Evolutionary conservation across 2,113 vertebrate species (phyloP).

Genomic region (Caretta caretta): DNA sequence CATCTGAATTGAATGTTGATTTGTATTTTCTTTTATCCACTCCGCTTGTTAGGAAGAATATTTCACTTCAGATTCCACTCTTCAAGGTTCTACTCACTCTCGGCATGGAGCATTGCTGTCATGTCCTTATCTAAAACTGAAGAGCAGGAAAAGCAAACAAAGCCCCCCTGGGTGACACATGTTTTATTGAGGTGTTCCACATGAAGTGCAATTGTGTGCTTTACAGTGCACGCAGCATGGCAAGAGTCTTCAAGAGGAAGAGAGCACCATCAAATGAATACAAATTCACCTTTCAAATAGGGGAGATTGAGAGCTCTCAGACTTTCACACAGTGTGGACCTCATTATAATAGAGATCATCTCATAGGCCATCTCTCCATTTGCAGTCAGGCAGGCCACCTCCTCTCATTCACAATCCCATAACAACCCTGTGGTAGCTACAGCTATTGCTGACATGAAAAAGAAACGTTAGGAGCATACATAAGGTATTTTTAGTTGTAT

Average conservation of each 20-base stretch:
- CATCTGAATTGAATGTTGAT: constrained; percentile 77
- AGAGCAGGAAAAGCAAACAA: constrained; percentile 76
- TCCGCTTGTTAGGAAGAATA: constrained; percentile 73
- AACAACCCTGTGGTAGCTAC: constrained; percentile 34
- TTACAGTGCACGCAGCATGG: constrained; percentile 60
- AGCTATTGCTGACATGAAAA: constrained; percentile 17
- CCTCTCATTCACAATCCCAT: neutral
- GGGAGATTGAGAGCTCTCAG: constrained; percentile 56
- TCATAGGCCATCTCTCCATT: constrained; percentile 32
- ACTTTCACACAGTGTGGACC: constrained; percentile 15
- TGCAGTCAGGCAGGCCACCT: constrained; percentile 40
- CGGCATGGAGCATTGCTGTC: constrained; percentile 61
- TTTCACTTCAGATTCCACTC: constrained; percentile 74
- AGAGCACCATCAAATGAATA: constrained; percentile 70
- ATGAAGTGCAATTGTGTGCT: constrained; percentile 70
- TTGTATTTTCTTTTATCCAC: constrained; percentile 77
- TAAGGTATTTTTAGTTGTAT: neutral
- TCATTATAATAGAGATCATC: constrained; percentile 56
- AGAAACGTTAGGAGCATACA: neutral
- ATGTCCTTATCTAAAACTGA: constrained; percentile 67
- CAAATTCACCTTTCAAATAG: constrained; percentile 64
- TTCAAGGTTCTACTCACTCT: constrained; percentile 70
- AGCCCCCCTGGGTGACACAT: constrained; percentile 64
- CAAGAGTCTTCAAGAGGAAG: constrained; percentile 61
- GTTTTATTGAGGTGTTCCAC: constrained; percentile 74